These are phyloP conservation scores for Ooceraea biroi DNA, from an alignment of 1,140 invertebrate species.

Conservation along the genomic window DNA sequence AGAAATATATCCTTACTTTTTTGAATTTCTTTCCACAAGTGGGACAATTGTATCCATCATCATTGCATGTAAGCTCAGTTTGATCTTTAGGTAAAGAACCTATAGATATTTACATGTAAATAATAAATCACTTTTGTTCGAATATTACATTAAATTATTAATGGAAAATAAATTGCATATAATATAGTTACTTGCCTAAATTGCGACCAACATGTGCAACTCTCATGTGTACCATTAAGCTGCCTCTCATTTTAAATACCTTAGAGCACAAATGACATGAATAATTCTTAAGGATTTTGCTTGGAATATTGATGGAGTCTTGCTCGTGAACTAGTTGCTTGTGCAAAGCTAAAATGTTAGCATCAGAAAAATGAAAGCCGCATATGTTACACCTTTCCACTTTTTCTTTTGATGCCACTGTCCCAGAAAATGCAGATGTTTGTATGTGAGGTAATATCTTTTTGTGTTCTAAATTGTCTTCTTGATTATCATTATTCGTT, in stretches of 20 bases:
- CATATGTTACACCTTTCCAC: conserved; percentile 90
- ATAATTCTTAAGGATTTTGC: conserved; percentile 86
- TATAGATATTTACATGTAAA: conserved; percentile 54
- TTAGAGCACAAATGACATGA: conserved; percentile 93
- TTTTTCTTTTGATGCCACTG: conserved; percentile 73
- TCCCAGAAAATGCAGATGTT: conserved; percentile 65
- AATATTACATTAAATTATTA: conserved; percentile 16
- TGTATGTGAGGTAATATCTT: conserved; percentile 63
- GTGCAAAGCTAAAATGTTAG: conserved; percentile 90
- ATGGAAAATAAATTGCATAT: conserved; percentile 8
- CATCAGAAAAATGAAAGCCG: conserved; percentile 90
- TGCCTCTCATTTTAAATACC: conserved; percentile 93
- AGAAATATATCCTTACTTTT: conserved; percentile 80
- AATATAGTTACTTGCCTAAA: conserved; percentile 73
- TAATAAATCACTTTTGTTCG: conserved; percentile 18
- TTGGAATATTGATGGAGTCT: conserved; percentile 76
- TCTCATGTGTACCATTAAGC: conserved; percentile 92
- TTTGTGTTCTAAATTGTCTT: conserved; percentile 35
- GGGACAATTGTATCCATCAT: conserved; percentile 83
- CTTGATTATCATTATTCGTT: conserved; percentile 5
- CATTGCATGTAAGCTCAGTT: conserved; percentile 70
- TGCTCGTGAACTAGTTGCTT: conserved; percentile 90
- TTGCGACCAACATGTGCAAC: conserved; percentile 90
- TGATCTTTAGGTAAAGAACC: conserved; percentile 77
- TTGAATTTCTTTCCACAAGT: conserved; percentile 87